Evolutionary conservation across 2,797 vertebrate genomes (phyloP).

Genomic region (Spatula clypeata): DNA sequence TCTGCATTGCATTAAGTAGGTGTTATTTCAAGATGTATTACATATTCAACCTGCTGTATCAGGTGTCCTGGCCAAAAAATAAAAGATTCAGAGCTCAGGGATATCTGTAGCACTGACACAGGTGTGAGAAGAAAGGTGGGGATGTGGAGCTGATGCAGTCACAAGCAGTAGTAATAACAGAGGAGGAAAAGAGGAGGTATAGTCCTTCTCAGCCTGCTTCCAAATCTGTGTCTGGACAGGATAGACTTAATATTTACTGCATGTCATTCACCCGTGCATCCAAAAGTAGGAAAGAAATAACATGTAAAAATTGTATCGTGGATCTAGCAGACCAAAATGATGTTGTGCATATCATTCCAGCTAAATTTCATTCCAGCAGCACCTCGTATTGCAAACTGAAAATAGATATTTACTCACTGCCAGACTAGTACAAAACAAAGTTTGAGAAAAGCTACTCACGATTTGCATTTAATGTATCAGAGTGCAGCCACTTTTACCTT

Average conservation of each 20-base stretch:
- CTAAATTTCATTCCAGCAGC: not conserved
- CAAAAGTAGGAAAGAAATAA: not conserved
- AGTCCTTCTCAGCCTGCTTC: not conserved
- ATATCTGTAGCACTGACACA: not conserved
- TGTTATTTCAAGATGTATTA: not conserved
- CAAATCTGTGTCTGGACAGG: not conserved
- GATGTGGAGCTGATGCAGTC: fast-evolving
- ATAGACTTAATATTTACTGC: fast-evolving
- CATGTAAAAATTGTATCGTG: not conserved
- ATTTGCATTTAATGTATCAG: not conserved
- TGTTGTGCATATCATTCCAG: not conserved
- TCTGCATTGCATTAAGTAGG: not conserved
- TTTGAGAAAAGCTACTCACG: not conserved
- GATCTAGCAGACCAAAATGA: not conserved
- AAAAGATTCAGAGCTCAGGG: not conserved
- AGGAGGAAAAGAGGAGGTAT: not conserved
- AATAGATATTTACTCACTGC: not conserved
- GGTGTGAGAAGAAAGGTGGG: not conserved
- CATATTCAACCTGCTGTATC: not conserved
- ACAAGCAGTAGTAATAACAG: fast-evolving
- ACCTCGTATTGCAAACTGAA: not conserved
- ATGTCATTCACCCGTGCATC: not conserved
- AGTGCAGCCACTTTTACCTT: not conserved
- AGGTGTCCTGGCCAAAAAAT: not conserved
- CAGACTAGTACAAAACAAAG: not conserved